phyloP scores from a whole-genome alignment of 1,140 invertebrate genomes.

The Drosophila orena region DNA sequence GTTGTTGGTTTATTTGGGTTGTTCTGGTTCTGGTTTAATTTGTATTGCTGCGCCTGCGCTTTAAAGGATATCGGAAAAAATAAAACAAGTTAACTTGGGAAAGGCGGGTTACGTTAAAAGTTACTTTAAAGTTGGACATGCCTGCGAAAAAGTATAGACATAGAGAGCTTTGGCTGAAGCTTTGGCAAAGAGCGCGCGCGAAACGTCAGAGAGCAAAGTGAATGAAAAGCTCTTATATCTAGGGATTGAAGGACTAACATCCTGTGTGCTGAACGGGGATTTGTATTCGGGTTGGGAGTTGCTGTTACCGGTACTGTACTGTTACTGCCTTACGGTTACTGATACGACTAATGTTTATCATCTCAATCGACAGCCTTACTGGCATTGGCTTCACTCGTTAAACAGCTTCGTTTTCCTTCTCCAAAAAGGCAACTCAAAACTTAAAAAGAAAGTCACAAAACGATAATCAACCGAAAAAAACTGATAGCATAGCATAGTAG shows the following conservation, averaged over 20 bases:
- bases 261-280: conserved; percentile 28
- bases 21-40: conserved; percentile 26
- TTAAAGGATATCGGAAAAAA: conserved; percentile 57
- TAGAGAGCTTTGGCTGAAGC: conserved; percentile 52
- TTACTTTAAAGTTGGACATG: conserved; percentile 27
- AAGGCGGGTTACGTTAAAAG: conserved; percentile 20
- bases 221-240: conserved; percentile 72
- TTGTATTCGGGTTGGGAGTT: conserved; percentile 16
- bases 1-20: conserved; percentile 44
- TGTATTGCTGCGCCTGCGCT: conserved; percentile 49
- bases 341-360: conserved; percentile 82
- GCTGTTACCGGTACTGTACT: conserved; percentile 26
- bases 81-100: conserved; percentile 41
- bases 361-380: conserved; percentile 48
- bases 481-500: conserved; percentile 58
- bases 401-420: conserved; percentile 22
- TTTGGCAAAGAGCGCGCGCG: conserved; percentile 37
- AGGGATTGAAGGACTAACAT: conserved; percentile 28
- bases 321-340: conserved; percentile 11
- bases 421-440: conserved; percentile 57
- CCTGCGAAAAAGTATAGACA: conserved; percentile 26
- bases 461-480: conserved; percentile 51
- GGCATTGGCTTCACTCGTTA: conserved; percentile 9
- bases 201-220: conserved; percentile 39
- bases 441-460: conserved; percentile 59